These are phyloP conservation scores for Campoplex capitator DNA, from an alignment of 2,888 invertebrate genomes.

Conservation along the genomic window DNA sequence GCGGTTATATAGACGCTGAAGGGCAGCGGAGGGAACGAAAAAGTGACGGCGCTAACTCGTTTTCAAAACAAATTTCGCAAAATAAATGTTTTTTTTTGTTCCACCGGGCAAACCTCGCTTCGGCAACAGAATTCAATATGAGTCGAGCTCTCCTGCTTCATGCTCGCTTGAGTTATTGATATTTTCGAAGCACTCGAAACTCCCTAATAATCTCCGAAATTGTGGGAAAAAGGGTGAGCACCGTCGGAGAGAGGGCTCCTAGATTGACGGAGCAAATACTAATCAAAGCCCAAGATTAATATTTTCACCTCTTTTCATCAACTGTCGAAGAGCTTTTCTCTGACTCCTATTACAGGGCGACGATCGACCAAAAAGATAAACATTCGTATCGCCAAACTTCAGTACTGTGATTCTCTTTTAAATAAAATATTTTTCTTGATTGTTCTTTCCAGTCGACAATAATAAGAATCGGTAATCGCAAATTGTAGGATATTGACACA, in stretches of 20 bases:
- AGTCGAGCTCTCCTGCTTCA: background rate
- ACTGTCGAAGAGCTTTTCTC: constrained; percentile 59
- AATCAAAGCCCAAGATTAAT: constrained; percentile 51
- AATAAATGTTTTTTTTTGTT: constrained; percentile 27
- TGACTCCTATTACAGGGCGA: constrained; percentile 7
- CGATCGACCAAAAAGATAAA: constrained; percentile 14
- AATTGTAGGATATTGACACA: background rate
- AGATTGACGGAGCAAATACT: constrained; percentile 67
- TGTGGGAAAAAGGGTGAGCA: constrained; percentile 26
- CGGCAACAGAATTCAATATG: constrained; percentile 15
- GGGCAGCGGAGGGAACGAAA: constrained; percentile 21
- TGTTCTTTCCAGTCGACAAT: background rate
- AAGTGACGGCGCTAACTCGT: constrained; percentile 42
- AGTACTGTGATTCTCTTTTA: background rate
- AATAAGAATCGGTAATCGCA: background rate
- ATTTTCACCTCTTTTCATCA: constrained; percentile 51
- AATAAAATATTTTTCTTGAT: background rate
- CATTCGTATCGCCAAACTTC: constrained; percentile 32
- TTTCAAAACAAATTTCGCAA: constrained; percentile 48
- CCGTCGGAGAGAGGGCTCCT: constrained; percentile 26
- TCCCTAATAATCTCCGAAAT: constrained; percentile 40
- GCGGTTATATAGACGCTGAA: constrained; percentile 23
- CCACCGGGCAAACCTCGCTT: constrained; percentile 17
- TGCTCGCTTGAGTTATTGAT: constrained; percentile 31
- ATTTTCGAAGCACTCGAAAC: constrained; percentile 59